Percentiles rank a stretch among this genome's conserved stretches.
These are phyloP conservation scores for Drosophila macrospina DNA, from an alignment of 2,888 invertebrate species.

Conservation along the genomic window DNA sequence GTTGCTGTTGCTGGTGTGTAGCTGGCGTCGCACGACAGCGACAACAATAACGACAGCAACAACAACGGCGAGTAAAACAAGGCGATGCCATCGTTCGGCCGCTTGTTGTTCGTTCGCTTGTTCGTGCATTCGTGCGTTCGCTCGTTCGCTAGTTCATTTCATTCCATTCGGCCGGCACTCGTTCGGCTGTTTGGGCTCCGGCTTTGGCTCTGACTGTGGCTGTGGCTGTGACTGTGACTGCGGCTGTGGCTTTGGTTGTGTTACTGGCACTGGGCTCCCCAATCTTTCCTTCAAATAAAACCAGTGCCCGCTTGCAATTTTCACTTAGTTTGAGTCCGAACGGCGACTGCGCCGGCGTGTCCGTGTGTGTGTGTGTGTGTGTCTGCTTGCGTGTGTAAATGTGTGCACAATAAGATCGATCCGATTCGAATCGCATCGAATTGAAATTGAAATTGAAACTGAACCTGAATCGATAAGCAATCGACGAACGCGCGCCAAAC, in stretches of 20 bases:
- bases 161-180: slow-evolving; percentile 41
- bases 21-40: slow-evolving; percentile 25
- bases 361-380: slow-evolving; percentile 40
- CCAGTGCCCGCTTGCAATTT: slow-evolving; percentile 81
- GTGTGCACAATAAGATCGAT: slow-evolving; percentile 19
- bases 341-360: slow-evolving; percentile 70
- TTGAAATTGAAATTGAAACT: slow-evolving; percentile 37
- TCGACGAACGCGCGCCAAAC: slow-evolving; percentile 50
- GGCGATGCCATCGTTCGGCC: slow-evolving; percentile 25
- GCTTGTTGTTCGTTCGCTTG: slow-evolving; percentile 19
- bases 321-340: slow-evolving; percentile 83
- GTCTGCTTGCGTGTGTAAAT: slow-evolving; percentile 16
- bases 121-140: slow-evolving; percentile 2
- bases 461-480: slow-evolving; percentile 42
- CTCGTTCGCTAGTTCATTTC: slow-evolving; percentile 8
- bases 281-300: slow-evolving; percentile 80
- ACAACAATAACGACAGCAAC: not conserved
- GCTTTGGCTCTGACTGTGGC: slow-evolving; percentile 14
- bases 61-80: slow-evolving; percentile 11
- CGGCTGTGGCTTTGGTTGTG: not conserved
- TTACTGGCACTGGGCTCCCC: slow-evolving; percentile 53
- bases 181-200: slow-evolving; percentile 48
- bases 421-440: slow-evolving; percentile 17
- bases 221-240: slow-evolving; percentile 15
- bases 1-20: not conserved